Evolutionary conservation across 2,797 vertebrate genomes (phyloP).

Genomic region (Malurus leucopterus): DNA sequence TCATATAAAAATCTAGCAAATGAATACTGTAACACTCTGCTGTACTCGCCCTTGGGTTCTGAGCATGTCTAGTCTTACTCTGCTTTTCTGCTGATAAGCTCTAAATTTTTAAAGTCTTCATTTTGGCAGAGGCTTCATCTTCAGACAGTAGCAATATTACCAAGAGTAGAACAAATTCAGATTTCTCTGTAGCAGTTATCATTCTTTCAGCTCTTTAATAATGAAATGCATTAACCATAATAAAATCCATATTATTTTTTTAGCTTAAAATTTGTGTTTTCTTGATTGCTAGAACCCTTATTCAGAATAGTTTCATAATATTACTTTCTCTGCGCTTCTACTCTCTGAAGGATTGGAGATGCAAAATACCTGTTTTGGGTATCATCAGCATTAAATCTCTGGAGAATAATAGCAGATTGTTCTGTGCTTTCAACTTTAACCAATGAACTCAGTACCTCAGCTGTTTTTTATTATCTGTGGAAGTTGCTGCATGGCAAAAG

Average conservation of each 20-base stretch:
- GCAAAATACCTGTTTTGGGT: conserved; percentile 1
- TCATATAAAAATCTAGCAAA: neutral
- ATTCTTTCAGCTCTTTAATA: neutral
- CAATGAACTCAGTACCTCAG: conserved; percentile 2
- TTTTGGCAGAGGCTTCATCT: conserved; percentile 2
- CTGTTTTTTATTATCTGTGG: conserved; percentile 30
- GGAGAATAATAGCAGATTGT: neutral
- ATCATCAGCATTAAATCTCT: conserved; percentile 6
- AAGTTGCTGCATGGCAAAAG: neutral
- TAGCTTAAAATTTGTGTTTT: neutral
- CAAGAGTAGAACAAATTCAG: neutral
- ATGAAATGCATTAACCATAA: neutral
- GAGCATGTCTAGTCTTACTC: neutral
- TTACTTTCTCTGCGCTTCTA: neutral
- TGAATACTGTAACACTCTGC: neutral
- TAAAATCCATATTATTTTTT: neutral
- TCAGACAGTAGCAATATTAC: neutral
- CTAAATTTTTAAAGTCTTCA: neutral
- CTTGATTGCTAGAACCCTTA: neutral
- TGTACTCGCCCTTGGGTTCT: neutral
- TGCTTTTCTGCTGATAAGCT: neutral
- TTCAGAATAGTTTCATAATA: neutral
- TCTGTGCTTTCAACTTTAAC: conserved; percentile 16
- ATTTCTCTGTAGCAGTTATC: neutral
- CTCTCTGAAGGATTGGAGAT: neutral